Evolutionary conservation across 2,888 invertebrate species (phyloP).

Genomic region (Drosophila melanosoma): DNA sequence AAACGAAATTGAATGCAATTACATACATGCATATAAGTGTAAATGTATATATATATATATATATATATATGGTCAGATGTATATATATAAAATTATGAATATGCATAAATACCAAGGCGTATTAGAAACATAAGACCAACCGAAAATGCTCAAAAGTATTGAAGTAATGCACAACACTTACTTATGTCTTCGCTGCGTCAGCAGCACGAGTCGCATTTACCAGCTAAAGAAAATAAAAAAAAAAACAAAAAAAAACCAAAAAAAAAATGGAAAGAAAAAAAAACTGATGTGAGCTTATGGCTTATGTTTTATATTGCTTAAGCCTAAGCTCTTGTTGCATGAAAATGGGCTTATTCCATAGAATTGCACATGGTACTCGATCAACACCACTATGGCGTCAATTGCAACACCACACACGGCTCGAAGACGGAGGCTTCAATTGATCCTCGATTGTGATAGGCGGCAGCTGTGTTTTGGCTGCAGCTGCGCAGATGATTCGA

Average conservation of each 20-base stretch:
- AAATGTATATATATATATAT: constrained; percentile 18
- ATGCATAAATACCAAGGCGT: constrained; percentile 44
- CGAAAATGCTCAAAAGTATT: constrained; percentile 42
- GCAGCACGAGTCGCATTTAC: constrained; percentile 52
- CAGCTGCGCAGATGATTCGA: constrained; percentile 53
- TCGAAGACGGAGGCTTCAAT: constrained; percentile 53
- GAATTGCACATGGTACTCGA: constrained; percentile 61
- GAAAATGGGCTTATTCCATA: constrained; percentile 61
- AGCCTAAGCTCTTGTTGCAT: constrained; percentile 63
- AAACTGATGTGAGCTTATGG: constrained; percentile 45
- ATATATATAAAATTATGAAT: constrained; percentile 34
- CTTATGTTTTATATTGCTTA: constrained; percentile 41
- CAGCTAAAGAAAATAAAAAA: constrained; percentile 6
- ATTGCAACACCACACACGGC: constrained; percentile 55
- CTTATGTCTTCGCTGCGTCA: constrained; percentile 47
- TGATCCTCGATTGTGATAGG: constrained; percentile 60
- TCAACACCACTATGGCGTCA: constrained; percentile 34
- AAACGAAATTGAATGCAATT: constrained; percentile 77
- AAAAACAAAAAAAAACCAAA: background rate
- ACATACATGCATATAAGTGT: constrained; percentile 11
- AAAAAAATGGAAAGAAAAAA: background rate
- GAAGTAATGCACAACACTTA: constrained; percentile 39
- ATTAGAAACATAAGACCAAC: constrained; percentile 59
- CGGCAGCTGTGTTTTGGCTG: constrained; percentile 46
- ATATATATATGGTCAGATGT: constrained; percentile 22